phyloP scores from a whole-genome alignment of 2,113 vertebrate genomes.

The Ovis canadensis region DNA sequence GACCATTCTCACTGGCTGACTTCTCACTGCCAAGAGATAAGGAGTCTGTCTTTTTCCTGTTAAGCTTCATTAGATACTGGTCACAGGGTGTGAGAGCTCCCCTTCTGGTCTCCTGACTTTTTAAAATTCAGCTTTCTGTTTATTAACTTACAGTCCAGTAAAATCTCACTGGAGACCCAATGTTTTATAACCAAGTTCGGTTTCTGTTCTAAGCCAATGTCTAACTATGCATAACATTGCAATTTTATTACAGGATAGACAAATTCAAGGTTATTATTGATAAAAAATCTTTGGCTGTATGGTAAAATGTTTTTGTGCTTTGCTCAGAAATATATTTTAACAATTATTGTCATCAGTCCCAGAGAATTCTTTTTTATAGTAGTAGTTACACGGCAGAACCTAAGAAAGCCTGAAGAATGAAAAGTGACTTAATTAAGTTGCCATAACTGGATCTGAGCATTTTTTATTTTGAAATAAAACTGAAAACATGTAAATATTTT shows the following conservation, averaged over 20 bases:
- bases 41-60: background rate
- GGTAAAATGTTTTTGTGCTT: background rate
- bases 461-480: slow-evolving; percentile 37
- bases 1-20: background rate
- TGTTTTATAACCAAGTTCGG: background rate
- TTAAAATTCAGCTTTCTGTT: background rate
- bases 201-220: background rate
- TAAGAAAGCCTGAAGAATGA: slow-evolving; percentile 20
- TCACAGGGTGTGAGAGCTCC: background rate
- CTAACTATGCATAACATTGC: background rate
- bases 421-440: slow-evolving; percentile 37
- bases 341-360: slow-evolving; percentile 21
- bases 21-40: background rate
- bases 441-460: slow-evolving; percentile 5
- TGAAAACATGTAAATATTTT: slow-evolving; percentile 21
- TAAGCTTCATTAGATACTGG: background rate
- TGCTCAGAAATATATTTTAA: background rate
- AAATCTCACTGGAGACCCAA: background rate
- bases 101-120: background rate
- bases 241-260: background rate
- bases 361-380: background rate
- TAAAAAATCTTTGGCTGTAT: background rate
- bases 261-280: background rate
- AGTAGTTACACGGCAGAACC: background rate
- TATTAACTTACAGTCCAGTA: background rate